Base-by-base conservation (phyloP, 1,140 invertebrate genomes). In the Myzus persicae region DNA sequence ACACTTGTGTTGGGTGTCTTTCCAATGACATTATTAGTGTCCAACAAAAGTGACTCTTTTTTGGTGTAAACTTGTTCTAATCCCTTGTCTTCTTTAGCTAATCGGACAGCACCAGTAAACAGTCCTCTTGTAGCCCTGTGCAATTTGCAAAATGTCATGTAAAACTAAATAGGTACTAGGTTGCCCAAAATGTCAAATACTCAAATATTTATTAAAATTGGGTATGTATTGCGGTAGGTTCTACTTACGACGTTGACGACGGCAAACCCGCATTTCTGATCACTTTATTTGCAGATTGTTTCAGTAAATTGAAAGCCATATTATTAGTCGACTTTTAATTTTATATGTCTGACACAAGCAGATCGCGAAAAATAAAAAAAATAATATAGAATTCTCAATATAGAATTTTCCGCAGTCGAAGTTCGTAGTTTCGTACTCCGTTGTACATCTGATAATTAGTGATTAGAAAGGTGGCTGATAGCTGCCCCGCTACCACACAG, bases 221-320 rank as follows among this genome's bases (percentile, higher is more conserved):
- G 22, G 6, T 18, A 9, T 76, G 67, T 36, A 14, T n/a, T 1
- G 36, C 26, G 20, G 20, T 82, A 3, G 20, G 22, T 82, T 48
- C 1, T 90, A 93, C 91, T 81, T 48, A 93, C 91, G 67, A 85
- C 3, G 81, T 42, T 1, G 46, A 93, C 48, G 67, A 93, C 3
- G 81, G 40, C 1, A 38, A n/a, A 1, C 54, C 7, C 2, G 46
- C 81, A 42, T 40, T 93, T 54, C 40, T 84, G 26, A 82, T 93
- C 22, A 36, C 91, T 18, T 20, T 40, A 20, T 22, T 93, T 36
- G 44, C 46, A 0, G 46, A 18, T 11, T 40, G 76, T 9, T 54
- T 93, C 1, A 93, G 7, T 31, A 82, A 54, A 93, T 85, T 93
- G 0, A 85, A 42, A 84, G 91, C 76, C 67, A 93, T 92, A 2